These are phyloP conservation scores for Pinctada fucata DNA, from an alignment of 2,888 invertebrate species.

Conservation along the genomic window DNA sequence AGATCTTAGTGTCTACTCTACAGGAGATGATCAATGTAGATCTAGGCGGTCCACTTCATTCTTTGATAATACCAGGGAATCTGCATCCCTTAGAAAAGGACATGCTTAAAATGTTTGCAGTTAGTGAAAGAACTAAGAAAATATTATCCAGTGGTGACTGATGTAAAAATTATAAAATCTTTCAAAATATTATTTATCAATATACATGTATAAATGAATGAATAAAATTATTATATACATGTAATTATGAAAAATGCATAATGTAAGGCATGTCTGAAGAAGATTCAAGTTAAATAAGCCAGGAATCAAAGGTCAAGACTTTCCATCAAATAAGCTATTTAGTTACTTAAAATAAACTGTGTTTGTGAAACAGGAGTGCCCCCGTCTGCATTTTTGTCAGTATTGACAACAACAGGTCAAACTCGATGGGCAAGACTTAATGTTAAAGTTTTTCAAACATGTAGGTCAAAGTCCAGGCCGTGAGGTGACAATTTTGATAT, in stretches of 20 bases:
- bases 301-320: no score
- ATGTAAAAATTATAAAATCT: not conserved
- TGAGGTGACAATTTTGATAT: no score
- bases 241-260: not conserved
- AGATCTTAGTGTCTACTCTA: constrained; percentile 86
- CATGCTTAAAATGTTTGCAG: constrained; percentile 82
- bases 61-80: constrained; percentile 90
- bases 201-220: not conserved
- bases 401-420: no score
- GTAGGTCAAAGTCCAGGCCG: no score
- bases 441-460: no score
- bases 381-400: no score
- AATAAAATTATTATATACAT: not conserved
- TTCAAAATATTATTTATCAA: not conserved
- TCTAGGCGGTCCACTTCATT: constrained; percentile 95
- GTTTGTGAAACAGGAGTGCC: no score
- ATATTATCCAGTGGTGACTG: constrained; percentile 28
- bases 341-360: no score
- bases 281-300: no score
- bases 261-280: no score
- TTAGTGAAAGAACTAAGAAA: constrained; percentile 53
- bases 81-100: constrained; percentile 95
- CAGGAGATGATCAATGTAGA: constrained; percentile 84
- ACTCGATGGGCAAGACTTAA: no score
- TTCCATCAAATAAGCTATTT: no score